These are phyloP conservation scores for Phalacrocorax carbo DNA, from an alignment of 2,113 vertebrate genomes.

Conservation along the genomic window DNA sequence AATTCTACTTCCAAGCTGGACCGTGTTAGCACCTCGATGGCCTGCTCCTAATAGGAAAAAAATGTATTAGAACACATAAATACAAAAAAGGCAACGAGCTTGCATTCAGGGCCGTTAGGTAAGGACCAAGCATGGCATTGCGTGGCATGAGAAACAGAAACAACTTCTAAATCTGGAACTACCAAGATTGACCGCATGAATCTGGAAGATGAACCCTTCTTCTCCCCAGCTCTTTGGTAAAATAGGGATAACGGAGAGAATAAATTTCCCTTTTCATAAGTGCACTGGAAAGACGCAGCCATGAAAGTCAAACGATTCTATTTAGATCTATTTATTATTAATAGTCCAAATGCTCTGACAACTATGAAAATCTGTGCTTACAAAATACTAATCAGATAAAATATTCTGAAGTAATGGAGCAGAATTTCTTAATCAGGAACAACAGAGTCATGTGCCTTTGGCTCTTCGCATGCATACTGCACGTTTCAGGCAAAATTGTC, in stretches of 20 bases:
- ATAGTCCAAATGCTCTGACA: slow-evolving; percentile 53
- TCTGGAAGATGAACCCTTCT: neutral
- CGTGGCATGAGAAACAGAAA: neutral
- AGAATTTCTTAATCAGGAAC: slow-evolving; percentile 46
- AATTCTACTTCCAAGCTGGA: slow-evolving; percentile 93
- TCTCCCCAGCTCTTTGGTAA: neutral
- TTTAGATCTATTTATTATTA: slow-evolving; percentile 63
- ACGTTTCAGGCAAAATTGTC: slow-evolving; percentile 2
- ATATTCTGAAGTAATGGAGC: slow-evolving; percentile 58
- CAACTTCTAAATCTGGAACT: neutral
- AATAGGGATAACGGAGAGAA: neutral
- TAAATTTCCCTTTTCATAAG: neutral
- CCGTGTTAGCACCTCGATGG: slow-evolving; percentile 83
- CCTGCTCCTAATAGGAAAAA: slow-evolving; percentile 77
- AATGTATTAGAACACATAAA: fast-evolving
- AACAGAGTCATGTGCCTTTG: slow-evolving; percentile 33
- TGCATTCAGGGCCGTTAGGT: neutral
- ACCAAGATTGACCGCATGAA: fast-evolving
- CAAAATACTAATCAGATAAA: slow-evolving; percentile 62
- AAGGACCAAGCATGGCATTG: fast-evolving
- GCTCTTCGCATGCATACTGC: neutral
- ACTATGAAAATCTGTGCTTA: slow-evolving; percentile 50
- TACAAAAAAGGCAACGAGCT: neutral
- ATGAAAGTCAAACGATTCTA: slow-evolving; percentile 30
- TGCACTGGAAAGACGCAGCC: neutral